Evolutionary conservation across 2,888 invertebrate species (phyloP).

Genomic region (Dynastes hyllus): DNA sequence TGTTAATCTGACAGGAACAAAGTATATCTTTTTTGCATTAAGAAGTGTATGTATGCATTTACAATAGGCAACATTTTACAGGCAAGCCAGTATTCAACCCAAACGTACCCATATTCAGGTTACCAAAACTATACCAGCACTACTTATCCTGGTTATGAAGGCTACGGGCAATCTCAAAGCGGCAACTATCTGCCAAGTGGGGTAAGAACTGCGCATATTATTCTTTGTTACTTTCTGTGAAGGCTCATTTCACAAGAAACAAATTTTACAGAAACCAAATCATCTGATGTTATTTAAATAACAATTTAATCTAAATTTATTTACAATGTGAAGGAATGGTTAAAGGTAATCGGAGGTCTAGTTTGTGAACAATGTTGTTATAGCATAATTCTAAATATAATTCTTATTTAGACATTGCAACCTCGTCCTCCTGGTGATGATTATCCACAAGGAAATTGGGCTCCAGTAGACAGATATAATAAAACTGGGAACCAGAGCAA

Average conservation of each 20-base stretch:
- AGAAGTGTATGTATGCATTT: too few species aligned
- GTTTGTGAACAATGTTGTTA: conserved; percentile 29
- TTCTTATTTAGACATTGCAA: conserved; percentile 59
- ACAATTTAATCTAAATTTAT: conserved; percentile 53
- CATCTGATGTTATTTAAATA: conserved; percentile 58
- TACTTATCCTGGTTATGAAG: conserved; percentile 55
- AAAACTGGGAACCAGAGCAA: conserved; percentile 12
- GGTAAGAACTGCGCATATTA: conserved; percentile 52
- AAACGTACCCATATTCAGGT: conserved; percentile 55
- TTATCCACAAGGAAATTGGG: conserved; percentile 61
- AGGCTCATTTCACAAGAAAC: conserved; percentile 54
- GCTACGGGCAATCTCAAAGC: conserved; percentile 55
- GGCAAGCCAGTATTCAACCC: conserved; percentile 56
- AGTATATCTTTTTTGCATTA: too few species aligned
- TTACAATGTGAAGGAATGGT: conserved; percentile 56
- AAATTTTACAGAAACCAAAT: conserved; percentile 61
- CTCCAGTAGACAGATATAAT: conserved; percentile 55
- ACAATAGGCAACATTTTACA: conserved; percentile 32
- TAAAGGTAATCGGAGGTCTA: conserved; percentile 56
- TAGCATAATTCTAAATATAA: conserved; percentile 48
- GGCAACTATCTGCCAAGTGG: conserved; percentile 51
- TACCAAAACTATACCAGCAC: conserved; percentile 55
- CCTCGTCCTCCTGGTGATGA: conserved; percentile 59
- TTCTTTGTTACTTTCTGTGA: conserved; percentile 38
- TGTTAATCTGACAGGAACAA: background rate